Percentiles rank a stretch among this genome's conserved stretches.
These are phyloP conservation scores for Tribolium castaneum DNA, from an alignment of 1,140 invertebrate species.

Conservation along the genomic window DNA sequence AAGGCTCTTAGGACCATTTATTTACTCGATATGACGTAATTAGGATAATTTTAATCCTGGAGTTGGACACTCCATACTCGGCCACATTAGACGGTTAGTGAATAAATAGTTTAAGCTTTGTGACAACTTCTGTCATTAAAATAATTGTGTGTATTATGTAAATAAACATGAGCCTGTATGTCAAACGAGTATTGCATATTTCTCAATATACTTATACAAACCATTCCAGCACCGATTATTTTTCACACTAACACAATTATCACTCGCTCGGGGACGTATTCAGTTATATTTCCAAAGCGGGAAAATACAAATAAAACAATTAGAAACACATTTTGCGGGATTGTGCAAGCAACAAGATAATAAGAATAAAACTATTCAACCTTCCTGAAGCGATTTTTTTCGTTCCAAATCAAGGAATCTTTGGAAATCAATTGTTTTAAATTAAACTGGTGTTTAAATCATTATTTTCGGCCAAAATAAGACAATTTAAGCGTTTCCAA, in stretches of 20 bases:
- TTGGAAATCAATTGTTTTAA: no score
- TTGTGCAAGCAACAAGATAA: no score
- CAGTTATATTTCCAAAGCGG: no score
- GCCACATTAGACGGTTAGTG: constrained; percentile 45
- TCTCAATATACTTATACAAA: constrained; percentile 54
- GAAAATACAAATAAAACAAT: neutral
- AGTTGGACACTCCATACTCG: constrained; percentile 10
- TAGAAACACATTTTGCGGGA: neutral
- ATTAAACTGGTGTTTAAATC: no score
- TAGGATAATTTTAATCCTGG: neutral
- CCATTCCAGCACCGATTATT: neutral
- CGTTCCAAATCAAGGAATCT: no score
- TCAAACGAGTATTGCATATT: constrained; percentile 52
- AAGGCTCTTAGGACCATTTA: constrained; percentile 13
- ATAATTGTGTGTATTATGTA: constrained; percentile 49
- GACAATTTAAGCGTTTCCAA: no score
- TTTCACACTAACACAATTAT: neutral
- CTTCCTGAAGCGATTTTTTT: no score
- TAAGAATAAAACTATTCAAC: no score
- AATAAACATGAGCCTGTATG: constrained; percentile 49
- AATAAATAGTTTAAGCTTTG: constrained; percentile 43
- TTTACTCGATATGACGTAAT: constrained; percentile 16
- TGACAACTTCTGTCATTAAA: constrained; percentile 51
- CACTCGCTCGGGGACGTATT: neutral
- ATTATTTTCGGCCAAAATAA: no score